phyloP scores from a whole-genome alignment of 64 coral and sea anemone species.

The Montipora cactus region DNA sequence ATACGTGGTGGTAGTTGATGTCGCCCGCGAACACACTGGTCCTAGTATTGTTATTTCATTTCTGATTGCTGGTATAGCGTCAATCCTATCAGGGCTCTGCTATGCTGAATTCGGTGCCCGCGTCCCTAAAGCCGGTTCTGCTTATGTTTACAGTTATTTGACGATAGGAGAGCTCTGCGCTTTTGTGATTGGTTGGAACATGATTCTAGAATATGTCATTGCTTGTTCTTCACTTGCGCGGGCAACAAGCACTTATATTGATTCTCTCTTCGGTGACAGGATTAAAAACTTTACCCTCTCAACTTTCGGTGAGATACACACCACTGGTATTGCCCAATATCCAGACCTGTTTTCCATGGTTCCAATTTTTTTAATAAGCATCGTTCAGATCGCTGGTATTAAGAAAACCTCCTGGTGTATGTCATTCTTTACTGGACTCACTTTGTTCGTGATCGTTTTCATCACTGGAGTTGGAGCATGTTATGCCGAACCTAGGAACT shows the following conservation, averaged over 20 bases:
- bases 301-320: slow-evolving; percentile 11
- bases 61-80: slow-evolving; percentile 13
- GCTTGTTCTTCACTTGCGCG: not conserved
- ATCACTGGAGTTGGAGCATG: slow-evolving; percentile 43
- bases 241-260: slow-evolving; percentile 43
- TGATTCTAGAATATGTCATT: slow-evolving; percentile 60
- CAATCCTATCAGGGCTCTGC: slow-evolving; percentile 36
- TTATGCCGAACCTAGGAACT: slow-evolving; percentile 62
- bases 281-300: slow-evolving; percentile 32
- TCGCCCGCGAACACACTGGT: slow-evolving; percentile 37
- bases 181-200: slow-evolving; percentile 57
- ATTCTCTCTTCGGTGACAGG: slow-evolving; percentile 27
- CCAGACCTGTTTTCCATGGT: slow-evolving; percentile 29
- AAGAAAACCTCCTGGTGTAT: slow-evolving; percentile 34
- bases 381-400: slow-evolving; percentile 23
- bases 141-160: slow-evolving; percentile 43
- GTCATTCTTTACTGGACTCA: slow-evolving; percentile 3
- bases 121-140: slow-evolving; percentile 58
- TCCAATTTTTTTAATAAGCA: not conserved
- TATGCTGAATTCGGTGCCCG: slow-evolving; percentile 68
- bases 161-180: slow-evolving; percentile 63
- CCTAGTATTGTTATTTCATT: slow-evolving; percentile 49
- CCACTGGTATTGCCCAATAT: not conserved
- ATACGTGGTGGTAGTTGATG: slow-evolving; percentile 16
- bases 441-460: slow-evolving; percentile 24